These are phyloP conservation scores for Megaceryle torquata DNA, from an alignment of 2,113 vertebrate species.

Conservation along the genomic window DNA sequence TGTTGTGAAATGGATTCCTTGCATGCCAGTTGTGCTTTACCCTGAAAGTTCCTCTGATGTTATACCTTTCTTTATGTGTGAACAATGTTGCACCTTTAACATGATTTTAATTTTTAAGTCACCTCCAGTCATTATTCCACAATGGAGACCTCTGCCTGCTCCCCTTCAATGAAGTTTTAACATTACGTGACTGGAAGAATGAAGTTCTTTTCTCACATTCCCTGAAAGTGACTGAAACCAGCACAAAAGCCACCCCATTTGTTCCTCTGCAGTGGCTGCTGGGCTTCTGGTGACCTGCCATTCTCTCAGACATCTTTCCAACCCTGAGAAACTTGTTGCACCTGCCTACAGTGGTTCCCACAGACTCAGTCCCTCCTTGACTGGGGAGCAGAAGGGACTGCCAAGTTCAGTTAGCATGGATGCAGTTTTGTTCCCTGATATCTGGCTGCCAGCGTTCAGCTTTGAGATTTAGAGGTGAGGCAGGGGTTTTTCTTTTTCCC, in stretches of 20 bases:
- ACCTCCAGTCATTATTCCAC: too few species aligned
- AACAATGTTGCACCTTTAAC: too few species aligned
- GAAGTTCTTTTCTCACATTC: not conserved
- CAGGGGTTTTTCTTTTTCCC: not conserved
- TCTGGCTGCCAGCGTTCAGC: not conserved
- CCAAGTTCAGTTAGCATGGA: not conserved
- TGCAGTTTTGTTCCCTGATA: not conserved
- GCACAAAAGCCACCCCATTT: not conserved
- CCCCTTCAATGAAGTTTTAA: not conserved
- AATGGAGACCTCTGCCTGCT: not conserved
- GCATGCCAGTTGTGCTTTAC: too few species aligned
- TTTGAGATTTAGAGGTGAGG: not conserved
- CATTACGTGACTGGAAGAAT: not conserved
- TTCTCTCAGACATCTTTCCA: not conserved
- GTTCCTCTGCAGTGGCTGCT: not conserved
- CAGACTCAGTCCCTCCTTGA: not conserved
- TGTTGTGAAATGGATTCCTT: too few species aligned
- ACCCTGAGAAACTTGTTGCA: not conserved
- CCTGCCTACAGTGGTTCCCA: rapidly evolving
- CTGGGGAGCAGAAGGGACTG: not conserved
- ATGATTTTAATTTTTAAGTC: too few species aligned
- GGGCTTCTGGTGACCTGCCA: not conserved
- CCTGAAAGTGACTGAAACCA: not conserved
- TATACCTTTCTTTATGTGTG: too few species aligned
- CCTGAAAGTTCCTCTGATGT: too few species aligned